phyloP scores from a whole-genome alignment of 2,113 vertebrate genomes.

The Callipepla squamata region DNA sequence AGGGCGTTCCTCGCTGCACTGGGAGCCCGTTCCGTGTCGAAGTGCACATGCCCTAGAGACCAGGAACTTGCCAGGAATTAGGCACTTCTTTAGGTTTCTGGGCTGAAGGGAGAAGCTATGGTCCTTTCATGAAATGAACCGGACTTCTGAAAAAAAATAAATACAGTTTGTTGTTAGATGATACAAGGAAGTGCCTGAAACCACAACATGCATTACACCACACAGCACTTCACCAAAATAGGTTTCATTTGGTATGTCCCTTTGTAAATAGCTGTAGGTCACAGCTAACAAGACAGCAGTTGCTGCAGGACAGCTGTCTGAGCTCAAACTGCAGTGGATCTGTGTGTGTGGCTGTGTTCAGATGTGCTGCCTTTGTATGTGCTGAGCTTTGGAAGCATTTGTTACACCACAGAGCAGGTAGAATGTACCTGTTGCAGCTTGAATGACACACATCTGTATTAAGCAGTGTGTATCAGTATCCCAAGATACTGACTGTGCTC shows the following conservation, averaged over 20 bases:
- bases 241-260: not conserved
- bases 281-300: not conserved
- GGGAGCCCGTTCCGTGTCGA: not conserved
- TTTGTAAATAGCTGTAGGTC: not conserved
- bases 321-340: not conserved
- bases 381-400: not conserved
- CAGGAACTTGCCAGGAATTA: not conserved
- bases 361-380: not conserved
- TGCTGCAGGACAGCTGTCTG: not conserved
- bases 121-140: not conserved
- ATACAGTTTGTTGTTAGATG: not conserved
- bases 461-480: not conserved
- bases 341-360: not conserved
- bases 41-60: not conserved
- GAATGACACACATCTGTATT: not conserved
- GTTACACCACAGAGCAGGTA: not conserved
- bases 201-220: not conserved
- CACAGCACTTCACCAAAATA: not conserved
- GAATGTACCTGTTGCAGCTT: not conserved
- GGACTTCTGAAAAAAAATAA: not conserved
- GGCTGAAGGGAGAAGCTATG: not conserved
- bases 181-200: not conserved
- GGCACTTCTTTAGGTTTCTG: not conserved
- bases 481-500: not conserved
- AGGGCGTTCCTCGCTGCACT: not conserved